phyloP scores from a whole-genome alignment of 2,113 vertebrate genomes.

The Ceuthmochares aereus region DNA sequence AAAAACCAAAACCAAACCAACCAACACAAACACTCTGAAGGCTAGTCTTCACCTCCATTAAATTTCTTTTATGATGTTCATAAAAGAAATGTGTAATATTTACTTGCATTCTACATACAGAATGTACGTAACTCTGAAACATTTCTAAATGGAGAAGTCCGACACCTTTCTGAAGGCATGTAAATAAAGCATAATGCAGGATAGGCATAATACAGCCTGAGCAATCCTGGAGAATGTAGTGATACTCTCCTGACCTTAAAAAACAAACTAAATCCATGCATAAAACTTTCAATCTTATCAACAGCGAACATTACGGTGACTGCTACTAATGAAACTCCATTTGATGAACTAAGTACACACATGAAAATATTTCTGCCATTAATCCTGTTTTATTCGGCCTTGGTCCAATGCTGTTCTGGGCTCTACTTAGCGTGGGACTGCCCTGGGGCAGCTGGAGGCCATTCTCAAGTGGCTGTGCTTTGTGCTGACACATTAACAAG shows the following conservation, averaged over 20 bases:
- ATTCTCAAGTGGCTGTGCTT: not conserved
- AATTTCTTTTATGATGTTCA: not conserved
- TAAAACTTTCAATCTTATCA: not conserved
- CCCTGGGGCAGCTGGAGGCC: not conserved
- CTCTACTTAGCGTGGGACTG: not conserved
- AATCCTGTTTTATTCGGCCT: constrained; percentile 8
- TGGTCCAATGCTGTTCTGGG: not conserved
- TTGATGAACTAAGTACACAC: not conserved
- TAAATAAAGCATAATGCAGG: not conserved
- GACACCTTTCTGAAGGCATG: not conserved
- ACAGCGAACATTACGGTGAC: fast-evolving
- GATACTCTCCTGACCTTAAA: not conserved
- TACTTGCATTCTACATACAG: not conserved
- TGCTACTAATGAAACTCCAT: not conserved
- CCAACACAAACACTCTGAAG: not conserved
- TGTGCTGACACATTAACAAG: not conserved
- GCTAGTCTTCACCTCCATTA: not conserved
- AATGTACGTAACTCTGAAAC: not conserved
- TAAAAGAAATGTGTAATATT: not conserved
- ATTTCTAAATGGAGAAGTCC: not conserved
- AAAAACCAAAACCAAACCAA: not conserved
- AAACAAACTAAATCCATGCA: not conserved
- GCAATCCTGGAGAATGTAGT: not conserved
- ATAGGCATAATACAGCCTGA: not conserved
- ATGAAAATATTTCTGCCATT: not conserved